Base-by-base conservation (phyloP, 2,888 invertebrate genomes). In the Machimus rusticus region DNA sequence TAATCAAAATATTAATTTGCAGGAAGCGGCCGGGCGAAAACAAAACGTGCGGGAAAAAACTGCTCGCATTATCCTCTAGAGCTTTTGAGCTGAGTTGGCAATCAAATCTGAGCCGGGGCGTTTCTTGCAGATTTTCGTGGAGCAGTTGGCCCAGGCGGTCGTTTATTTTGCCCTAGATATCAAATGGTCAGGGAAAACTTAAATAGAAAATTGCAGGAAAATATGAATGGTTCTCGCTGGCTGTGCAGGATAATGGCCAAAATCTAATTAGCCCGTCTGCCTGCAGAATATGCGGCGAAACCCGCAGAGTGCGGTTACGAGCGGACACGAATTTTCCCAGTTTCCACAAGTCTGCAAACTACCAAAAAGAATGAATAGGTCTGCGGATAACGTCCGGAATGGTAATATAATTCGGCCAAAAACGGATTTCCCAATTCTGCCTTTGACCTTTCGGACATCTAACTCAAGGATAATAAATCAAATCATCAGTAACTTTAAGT, bases 391-490 rank as follows among this genome's bases (percentile, higher is more conserved):
- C 34, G 74, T 74, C 43, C 19, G 19, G n/a, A 55, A 31, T 57
- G 28, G 85, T 85, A 85, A 46, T 85, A 74, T 85, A 43, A 51
- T 34, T 46, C 31, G 23, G 28, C 6, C 43, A 43, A 85, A 85
- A 85, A n/a, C 19, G 85, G 85, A 85, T 85, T 85, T 85, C 43
- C 81, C 81, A 28, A 55, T 55, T 12, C 34, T 84, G 28, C 37
- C 57, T 85, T 85, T 85, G 43, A 66, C 66, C 28, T 39, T 6
- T 74, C 43, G 19, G 19, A 16, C 43, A 66, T 79, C 87, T 88
- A 88, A 88, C 74, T 86, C 86, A 79, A 76, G 87, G 88, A 86
- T 88, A 87, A 86, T 87, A 88, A 88, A 88, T 88, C 87, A 84
- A 87, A 88, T 88, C 88, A 87, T 82, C 86, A 86, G 28, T 74